phyloP scores from a whole-genome alignment of 2,797 vertebrate genomes.

The Ptychobarbus kaznakovi region DNA sequence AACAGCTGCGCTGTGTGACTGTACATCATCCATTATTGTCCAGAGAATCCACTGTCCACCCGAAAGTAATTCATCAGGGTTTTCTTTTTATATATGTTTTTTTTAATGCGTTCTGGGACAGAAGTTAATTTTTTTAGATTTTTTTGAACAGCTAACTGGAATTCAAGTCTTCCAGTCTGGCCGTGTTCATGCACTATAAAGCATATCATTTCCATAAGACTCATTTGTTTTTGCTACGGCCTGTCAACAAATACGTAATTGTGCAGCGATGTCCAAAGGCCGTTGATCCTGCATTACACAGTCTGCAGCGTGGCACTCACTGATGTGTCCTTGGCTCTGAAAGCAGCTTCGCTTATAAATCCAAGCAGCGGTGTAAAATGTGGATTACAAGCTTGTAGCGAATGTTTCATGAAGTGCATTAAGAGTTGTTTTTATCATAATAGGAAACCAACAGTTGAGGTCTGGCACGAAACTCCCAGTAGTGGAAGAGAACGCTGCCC shows the following conservation, averaged over 20 bases:
- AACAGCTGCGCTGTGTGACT: conserved; percentile 39
- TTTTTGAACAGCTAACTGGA: conserved; percentile 20
- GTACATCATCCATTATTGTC: conserved; percentile 42
- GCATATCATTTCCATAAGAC: conserved; percentile 66
- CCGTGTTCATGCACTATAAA: conserved; percentile 34
- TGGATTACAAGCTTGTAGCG: conserved; percentile 72
- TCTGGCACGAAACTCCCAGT: conserved; percentile 21
- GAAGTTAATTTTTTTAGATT: conserved; percentile 16
- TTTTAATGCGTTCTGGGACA: background rate
- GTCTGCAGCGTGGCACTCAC: conserved; percentile 64
- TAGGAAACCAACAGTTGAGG: conserved; percentile 58
- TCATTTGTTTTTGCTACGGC: conserved; percentile 66
- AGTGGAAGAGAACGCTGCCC: background rate
- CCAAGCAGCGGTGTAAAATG: conserved; percentile 71
- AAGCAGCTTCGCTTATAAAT: conserved; percentile 67
- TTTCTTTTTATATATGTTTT: background rate
- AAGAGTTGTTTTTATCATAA: conserved; percentile 66
- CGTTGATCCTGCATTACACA: conserved; percentile 75
- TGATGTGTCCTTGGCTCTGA: conserved; percentile 73
- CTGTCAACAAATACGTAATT: conserved; percentile 81
- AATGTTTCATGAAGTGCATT: conserved; percentile 70
- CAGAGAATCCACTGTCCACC: conserved; percentile 26
- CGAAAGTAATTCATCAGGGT: conserved; percentile 37
- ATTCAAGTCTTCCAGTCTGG: conserved; percentile 38
- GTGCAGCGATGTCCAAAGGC: conserved; percentile 74